phyloP scores from a whole-genome alignment of 1,140 invertebrate species.

The Dermatophagoides farinae region DNA sequence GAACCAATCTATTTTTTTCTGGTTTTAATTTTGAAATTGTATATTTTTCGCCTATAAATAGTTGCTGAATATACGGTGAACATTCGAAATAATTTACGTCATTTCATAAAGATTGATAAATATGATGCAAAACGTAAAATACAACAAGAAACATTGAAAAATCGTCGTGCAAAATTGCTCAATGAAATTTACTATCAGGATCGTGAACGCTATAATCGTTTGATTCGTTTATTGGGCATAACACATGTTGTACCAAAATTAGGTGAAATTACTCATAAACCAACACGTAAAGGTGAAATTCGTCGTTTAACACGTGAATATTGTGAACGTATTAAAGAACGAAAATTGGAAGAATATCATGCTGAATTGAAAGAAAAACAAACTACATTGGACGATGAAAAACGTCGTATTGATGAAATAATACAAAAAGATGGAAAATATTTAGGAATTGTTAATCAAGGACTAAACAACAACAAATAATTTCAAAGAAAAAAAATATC shows the following conservation, averaged over 20 bases:
- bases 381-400: slow-evolving; percentile 10
- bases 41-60: too few species aligned
- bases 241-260: background rate
- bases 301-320: slow-evolving; percentile 15
- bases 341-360: slow-evolving; percentile 13
- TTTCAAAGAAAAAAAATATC: too few species aligned
- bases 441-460: background rate
- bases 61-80: slow-evolving; percentile 15
- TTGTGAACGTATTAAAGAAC: slow-evolving; percentile 11
- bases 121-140: background rate
- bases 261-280: background rate
- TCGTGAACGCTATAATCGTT: slow-evolving; percentile 10
- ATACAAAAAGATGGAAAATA: slow-evolving; percentile 16
- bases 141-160: background rate
- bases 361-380: slow-evolving; percentile 14
- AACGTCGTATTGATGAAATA: slow-evolving; percentile 10
- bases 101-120: background rate
- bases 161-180: slow-evolving; percentile 9
- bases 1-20: background rate
- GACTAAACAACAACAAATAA: too few species aligned
- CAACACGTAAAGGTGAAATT: slow-evolving; percentile 14
- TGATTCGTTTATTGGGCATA: slow-evolving; percentile 12
- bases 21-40: background rate
- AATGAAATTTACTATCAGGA: slow-evolving; percentile 12
- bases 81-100: slow-evolving; percentile 12